These are phyloP conservation scores for Scaptomyza graminum DNA, from an alignment of 1,140 invertebrate genomes.

Conservation along the genomic window DNA sequence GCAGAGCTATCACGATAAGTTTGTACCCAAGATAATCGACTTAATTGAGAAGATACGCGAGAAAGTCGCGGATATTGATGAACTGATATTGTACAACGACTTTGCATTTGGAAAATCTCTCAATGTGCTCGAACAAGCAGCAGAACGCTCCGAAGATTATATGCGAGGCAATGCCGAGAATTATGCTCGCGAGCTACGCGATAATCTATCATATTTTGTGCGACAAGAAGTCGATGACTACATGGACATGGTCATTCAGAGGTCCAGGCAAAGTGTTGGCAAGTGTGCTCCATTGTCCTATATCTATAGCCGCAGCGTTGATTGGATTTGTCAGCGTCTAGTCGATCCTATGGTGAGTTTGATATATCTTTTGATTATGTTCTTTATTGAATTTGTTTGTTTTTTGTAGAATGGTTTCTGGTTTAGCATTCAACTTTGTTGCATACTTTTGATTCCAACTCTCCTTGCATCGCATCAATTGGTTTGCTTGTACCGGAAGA, in stretches of 20 bases:
- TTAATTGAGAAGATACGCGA: slow-evolving; percentile 85
- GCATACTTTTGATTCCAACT: slow-evolving; percentile 90
- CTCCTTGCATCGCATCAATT: slow-evolving; percentile 91
- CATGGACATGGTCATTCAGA: slow-evolving; percentile 86
- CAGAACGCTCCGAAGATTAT: slow-evolving; percentile 88
- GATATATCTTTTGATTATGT: neutral
- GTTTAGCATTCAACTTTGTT: slow-evolving; percentile 90
- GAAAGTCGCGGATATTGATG: slow-evolving; percentile 85
- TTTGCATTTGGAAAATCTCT: slow-evolving; percentile 90
- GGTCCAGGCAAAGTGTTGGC: slow-evolving; percentile 87
- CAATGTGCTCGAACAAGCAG: slow-evolving; percentile 86
- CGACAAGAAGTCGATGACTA: slow-evolving; percentile 87
- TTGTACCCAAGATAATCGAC: slow-evolving; percentile 85
- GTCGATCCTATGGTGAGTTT: slow-evolving; percentile 92
- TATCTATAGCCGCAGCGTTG: slow-evolving; percentile 90
- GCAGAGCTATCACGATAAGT: slow-evolving; percentile 11
- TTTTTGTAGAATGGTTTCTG: slow-evolving; percentile 93
- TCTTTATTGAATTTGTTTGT: too few relatives aligned
- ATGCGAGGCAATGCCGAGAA: slow-evolving; percentile 87
- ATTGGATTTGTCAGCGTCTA: slow-evolving; percentile 90
- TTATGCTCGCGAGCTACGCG: slow-evolving; percentile 86
- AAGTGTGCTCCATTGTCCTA: slow-evolving; percentile 91
- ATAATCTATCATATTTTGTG: slow-evolving; percentile 62
- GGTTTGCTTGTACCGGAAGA: slow-evolving; percentile 89
- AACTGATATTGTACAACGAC: slow-evolving; percentile 87